Conservation (phyloP, 2,113 vertebrate species). For the Dromaius novaehollandiae region DNA sequence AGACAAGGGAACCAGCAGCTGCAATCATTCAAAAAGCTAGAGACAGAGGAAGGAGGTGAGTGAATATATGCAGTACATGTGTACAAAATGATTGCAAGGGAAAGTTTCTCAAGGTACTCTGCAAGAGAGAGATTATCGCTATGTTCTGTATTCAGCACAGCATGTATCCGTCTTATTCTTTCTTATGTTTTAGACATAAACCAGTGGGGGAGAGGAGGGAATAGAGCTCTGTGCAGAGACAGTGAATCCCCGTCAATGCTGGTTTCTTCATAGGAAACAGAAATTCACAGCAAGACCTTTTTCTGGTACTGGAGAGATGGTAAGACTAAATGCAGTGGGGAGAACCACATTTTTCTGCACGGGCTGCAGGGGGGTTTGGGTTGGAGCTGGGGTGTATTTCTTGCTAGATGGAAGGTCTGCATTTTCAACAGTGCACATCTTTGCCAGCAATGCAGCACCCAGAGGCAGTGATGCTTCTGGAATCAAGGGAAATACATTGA, state of each 20-base stretch:
- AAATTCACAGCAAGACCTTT: neutral
- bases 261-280: neutral
- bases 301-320: neutral
- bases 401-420: neutral
- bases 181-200: neutral
- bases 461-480: neutral
- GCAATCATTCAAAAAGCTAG: neutral
- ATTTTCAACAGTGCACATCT: neutral
- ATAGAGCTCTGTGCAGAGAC: neutral
- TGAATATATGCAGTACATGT: neutral
- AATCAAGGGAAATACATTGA: neutral
- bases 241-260: neutral
- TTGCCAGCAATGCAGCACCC: neutral
- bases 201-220: neutral
- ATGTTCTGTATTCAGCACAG: neutral
- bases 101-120: neutral
- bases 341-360: neutral
- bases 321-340: neutral
- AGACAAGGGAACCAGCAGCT: neutral
- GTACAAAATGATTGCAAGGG: neutral
- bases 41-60: neutral
- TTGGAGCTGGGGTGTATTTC: neutral
- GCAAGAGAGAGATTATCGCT: neutral
- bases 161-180: neutral
- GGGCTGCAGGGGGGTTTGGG: rapidly evolving